Conservation (phyloP, 2,113 vertebrate species). For the Dascyllus trimaculatus region DNA sequence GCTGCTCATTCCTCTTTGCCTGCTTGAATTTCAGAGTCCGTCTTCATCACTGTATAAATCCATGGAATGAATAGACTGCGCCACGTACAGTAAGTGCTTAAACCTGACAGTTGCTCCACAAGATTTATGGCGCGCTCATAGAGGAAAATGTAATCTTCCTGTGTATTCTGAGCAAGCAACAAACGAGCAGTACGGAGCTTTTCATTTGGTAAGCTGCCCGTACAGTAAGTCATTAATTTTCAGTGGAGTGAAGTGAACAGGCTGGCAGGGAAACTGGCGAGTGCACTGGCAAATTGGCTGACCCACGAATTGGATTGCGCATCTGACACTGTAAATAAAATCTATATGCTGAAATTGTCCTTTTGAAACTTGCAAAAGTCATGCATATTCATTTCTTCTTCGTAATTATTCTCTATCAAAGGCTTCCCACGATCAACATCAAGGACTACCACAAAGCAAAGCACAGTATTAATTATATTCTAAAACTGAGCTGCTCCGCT, state of each 20-base stretch:
- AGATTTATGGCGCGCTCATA: conserved; percentile 43
- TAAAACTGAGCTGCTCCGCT: neutral
- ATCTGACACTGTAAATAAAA: conserved; percentile 30
- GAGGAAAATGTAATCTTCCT: conserved; percentile 58
- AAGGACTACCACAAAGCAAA: neutral
- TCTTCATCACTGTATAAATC: conserved; percentile 34
- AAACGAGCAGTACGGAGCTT: conserved; percentile 52
- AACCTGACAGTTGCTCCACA: conserved; percentile 45
- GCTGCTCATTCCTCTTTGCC: conserved; percentile 14
- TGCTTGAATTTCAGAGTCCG: conserved; percentile 24
- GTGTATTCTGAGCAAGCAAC: conserved; percentile 46
- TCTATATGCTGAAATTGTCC: neutral
- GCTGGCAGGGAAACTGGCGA: conserved; percentile 31
- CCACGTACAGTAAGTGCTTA: conserved; percentile 32
- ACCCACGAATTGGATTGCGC: conserved; percentile 9
- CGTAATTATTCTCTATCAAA: neutral
- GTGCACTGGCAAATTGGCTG: conserved; percentile 25
- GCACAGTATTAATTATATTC: neutral
- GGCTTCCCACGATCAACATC: neutral
- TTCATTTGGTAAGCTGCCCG: conserved; percentile 61
- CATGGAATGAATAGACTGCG: conserved; percentile 27
- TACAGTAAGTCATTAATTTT: conserved; percentile 60
- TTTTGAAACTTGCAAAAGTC: neutral
- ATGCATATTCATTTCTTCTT: conserved; percentile 12
- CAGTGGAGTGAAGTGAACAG: conserved; percentile 37